Base-by-base conservation (phyloP, 2,113 vertebrate species). In the Tiliqua scincoides region DNA sequence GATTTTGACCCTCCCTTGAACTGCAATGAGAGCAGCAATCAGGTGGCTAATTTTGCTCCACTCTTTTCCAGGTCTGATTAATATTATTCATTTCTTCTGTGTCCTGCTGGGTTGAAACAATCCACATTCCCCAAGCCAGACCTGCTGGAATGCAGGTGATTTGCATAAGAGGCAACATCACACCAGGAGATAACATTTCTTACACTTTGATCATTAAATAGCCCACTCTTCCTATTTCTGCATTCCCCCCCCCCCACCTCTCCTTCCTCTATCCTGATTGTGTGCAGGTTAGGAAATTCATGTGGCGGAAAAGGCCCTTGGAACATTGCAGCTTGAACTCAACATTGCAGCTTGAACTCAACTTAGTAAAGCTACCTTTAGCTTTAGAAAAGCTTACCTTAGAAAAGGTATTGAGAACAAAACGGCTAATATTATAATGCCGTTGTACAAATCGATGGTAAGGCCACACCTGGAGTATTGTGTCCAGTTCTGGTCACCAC, bases 21-120 rank as follows among this genome's bases (percentile, higher is more conserved):
- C 87, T 85, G 85, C 84, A 72, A 43, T 20, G 86, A 93, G 91
- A 91, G 86, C 72, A 35, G 82, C 80, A 90, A 91, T 91, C 91
- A 71, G 81, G 82, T 82, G 93, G 91, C 93, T 94, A 87, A 93
- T 95, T 95, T 94, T 70, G 43, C 90, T 82, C 73, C 84, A 83
- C 84, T 87, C 73, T 11, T 86, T 94, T 92, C 90, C 63, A 93
- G 88, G 94, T 94, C 91, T 95, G 92, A 93, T 95, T 95, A 93
- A 93, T 92, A 91, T 93, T 94, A 93, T 91, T 91, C 91, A 90
- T 93, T 93, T 92, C 88, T 90, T 92, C 84, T 88, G 88, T 92
- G 92, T 94, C 93, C 92, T 94, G 93, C 93, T 94, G 92, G 83
- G 90, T 89, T 93, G 91, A 95, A 92, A 90, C 85, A 93, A 92